Evolutionary conservation across 2,113 vertebrate species (phyloP), one percentile per base, ranked within the genome.

Genomic region (Nibea albiflora): DNA sequence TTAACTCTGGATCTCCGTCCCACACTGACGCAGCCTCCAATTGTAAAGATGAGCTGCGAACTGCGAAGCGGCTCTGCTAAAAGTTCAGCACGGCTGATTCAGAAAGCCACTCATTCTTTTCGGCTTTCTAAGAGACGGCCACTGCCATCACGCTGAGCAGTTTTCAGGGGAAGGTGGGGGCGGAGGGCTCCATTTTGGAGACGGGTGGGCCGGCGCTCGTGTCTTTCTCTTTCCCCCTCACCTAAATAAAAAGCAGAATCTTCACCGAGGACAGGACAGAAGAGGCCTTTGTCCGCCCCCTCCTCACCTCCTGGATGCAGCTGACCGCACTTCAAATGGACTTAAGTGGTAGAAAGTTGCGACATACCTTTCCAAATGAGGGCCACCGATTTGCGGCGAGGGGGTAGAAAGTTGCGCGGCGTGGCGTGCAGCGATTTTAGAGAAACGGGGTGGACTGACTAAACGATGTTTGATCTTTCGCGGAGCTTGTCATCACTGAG

Each of bases 251-350:
- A 88, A 89, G 65, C 84, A 64, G 67, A 77, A 77, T 85, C 75
- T 79, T 89, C 78, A 72, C 60, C 2, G 2, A 47, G 76, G 76
- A 76, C 81, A 20, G 84, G 83, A 94, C 94, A 94, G 88, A 94
- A 89, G 68, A 53, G 22, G 80, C 76, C 91, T 94, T 93, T 95
- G 93, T 94, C 73, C 49, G 73, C 70, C 72, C 35, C 53, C 58
- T 57, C 85, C 85, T 88, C 84, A 71, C 87, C 83, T 90, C 80
- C 85, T 69, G 74, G 84, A 92, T 58, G 85, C 89, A 91, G 90
- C 90, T 85, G 92, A 91, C 89, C 84, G 83, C 91, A 86, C 90
- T 88, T 85, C 64, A 88, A 91, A 92, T 69, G 75, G 78, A 72
- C 81, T 89, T 85, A 85, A 90, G 87, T 83, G 82, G 88, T 76